Evolutionary conservation across 2,888 invertebrate species (phyloP), one percentile per base, ranked within the genome.

Genomic region (Calameuta filiformis): DNA sequence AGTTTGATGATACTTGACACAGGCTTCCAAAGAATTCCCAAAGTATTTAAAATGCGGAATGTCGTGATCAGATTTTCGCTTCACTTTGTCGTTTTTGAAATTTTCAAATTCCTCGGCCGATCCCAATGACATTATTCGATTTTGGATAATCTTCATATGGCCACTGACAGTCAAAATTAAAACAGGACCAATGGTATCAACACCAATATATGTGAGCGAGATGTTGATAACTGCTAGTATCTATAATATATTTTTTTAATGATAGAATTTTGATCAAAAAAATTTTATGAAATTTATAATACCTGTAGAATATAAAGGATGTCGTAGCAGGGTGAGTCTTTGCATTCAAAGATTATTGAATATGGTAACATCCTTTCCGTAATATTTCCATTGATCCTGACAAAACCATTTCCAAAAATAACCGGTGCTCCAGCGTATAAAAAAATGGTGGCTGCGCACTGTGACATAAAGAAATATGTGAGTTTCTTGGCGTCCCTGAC

Each of bases 311-410:
- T 30, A 68, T 82, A 85, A n/a, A 75, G 78, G 0, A 85, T 76
- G 68, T 86, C 85, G 69, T 84, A 87, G 79, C 81, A 85, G 0
- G 87, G 87, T 0, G 85, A 79, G 1, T 76, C 73, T 0, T 82
- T 69, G 2, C 84, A 73, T 6, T 84, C 77, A 2, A 83, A 15
- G 4, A 79, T 12, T 69, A 84, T 84, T 11, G 79, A 79, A 56
- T 85, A 85, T 0, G 87, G 87, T 35, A 87, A 75, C 9, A 15
- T 78, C 68, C 84, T 81, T 3, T 73, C 75, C 31, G 79, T 11
- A 12, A 80, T 76, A 9, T 81, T 81, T 1, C 78, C 78, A 75
- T 81, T 79, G n/a, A 34, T 73, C 69, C 80, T 68, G 31, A 79
- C 73, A 11, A 77, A 12, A 35, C n/a, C 11, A 80, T 78, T 1